These are phyloP conservation scores for Norana najaformis DNA, from an alignment of 2,888 invertebrate genomes.

Conservation along the genomic window DNA sequence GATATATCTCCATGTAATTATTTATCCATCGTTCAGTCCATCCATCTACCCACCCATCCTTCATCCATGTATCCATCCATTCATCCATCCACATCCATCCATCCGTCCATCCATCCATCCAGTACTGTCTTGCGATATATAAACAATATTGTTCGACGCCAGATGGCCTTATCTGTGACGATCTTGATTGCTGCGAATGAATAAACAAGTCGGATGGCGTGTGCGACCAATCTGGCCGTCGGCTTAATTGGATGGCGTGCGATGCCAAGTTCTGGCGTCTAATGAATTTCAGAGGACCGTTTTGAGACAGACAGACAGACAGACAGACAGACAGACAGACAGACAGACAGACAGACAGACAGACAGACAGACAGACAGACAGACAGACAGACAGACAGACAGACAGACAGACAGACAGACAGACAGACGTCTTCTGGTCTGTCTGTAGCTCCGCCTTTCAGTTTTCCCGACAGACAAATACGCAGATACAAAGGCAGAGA, in stretches of 20 bases:
- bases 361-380: neutral
- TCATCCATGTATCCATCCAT: no score
- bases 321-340: neutral
- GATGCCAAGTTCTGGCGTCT: constrained; percentile 7
- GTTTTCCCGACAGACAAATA: no score
- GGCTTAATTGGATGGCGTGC: constrained; percentile 13
- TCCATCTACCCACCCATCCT: no score
- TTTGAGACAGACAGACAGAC: neutral
- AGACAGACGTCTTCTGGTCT: no score
- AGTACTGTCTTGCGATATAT: neutral
- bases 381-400: constrained; percentile 3
- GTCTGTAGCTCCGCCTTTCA: no score
- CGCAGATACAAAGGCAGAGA: no score
- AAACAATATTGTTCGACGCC: constrained; percentile 5
- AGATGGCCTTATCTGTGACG: constrained; percentile 6
- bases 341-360: constrained; percentile 7
- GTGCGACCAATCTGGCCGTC: constrained; percentile 7
- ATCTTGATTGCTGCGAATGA: constrained; percentile 13
- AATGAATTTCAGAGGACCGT: neutral
- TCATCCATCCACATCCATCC: neutral
- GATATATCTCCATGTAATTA: no score
- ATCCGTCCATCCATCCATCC: neutral
- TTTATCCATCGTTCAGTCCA: no score
- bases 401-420: neutral
- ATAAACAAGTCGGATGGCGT: constrained; percentile 13